Conservation (phyloP, 1,140 invertebrate species). For the Colletes latitarsis region DNA sequence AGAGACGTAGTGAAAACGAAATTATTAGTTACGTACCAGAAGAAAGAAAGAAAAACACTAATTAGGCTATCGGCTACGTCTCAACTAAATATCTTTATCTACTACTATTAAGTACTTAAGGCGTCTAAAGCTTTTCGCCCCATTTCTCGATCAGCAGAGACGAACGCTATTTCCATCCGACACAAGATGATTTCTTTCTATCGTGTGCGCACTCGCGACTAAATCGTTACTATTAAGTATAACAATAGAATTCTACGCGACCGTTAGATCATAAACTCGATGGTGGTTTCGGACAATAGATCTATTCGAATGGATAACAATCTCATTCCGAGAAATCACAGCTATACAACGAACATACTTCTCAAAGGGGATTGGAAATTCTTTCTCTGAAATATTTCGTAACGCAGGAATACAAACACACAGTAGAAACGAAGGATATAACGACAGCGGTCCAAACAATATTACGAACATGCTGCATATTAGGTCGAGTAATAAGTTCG, state of each 20-base stretch:
- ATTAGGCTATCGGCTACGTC: slow-evolving; percentile 9
- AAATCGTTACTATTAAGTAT: slow-evolving; percentile 4
- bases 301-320: not conserved
- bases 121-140: not conserved
- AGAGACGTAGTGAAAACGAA: slow-evolving; percentile 13
- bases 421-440: not conserved
- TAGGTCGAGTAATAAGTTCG: not conserved
- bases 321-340: not conserved
- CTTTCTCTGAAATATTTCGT: not conserved
- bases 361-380: not conserved
- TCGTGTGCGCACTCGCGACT: slow-evolving; percentile 32
- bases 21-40: slow-evolving; percentile 10
- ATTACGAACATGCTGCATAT: not conserved
- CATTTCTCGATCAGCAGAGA: slow-evolving; percentile 17
- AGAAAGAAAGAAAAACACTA: not conserved
- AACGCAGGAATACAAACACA: not conserved
- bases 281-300: slow-evolving; percentile 9
- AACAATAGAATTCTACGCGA: not conserved
- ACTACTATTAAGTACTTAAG: slow-evolving; percentile 31
- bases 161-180: slow-evolving; percentile 41
- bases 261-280: not conserved
- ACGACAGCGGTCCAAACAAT: not conserved
- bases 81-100: slow-evolving; percentile 29
- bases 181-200: slow-evolving; percentile 28
- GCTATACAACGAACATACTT: slow-evolving; percentile 16